These are phyloP conservation scores for Protomyctophum bolini DNA, from an alignment of 2,113 vertebrate genomes.

Conservation along the genomic window DNA sequence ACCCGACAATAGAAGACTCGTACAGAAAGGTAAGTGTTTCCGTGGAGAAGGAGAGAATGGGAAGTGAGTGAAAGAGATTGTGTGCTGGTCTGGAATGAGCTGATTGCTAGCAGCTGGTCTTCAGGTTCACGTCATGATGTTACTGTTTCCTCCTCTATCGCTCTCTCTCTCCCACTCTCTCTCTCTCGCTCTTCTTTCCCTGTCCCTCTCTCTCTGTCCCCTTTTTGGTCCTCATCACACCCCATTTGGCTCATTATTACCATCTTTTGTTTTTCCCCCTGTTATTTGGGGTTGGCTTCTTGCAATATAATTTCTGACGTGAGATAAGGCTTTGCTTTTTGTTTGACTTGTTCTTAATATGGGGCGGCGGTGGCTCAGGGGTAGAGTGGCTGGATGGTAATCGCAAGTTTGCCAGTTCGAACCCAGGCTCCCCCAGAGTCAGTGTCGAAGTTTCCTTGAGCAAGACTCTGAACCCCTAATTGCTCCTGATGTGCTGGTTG, in stretches of 20 bases:
- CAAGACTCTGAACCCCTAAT: too few species aligned
- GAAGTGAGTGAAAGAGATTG: neutral
- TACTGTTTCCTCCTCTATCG: conserved; percentile 12
- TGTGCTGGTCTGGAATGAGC: conserved; percentile 26
- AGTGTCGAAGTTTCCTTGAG: too few species aligned
- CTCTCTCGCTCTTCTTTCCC: neutral
- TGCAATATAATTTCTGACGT: conserved; percentile 11
- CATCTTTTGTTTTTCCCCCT: neutral
- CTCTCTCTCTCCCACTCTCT: conserved; percentile 6
- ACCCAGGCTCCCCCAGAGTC: too few species aligned
- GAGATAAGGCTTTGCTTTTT: conserved; percentile 18
- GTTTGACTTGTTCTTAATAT: conserved; percentile 15
- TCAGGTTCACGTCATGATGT: conserved; percentile 41
- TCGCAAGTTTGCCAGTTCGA: too few species aligned
- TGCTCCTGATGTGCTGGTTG: too few species aligned
- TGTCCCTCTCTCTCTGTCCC: neutral
- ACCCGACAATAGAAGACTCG: conserved; percentile 99
- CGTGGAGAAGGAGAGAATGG: neutral
- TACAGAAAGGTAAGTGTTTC: conserved; percentile 94
- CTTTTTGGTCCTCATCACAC: conserved; percentile 3
- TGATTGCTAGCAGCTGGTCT: conserved; percentile 62
- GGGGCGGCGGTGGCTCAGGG: too few species aligned
- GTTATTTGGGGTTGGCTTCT: neutral
- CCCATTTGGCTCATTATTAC: neutral
- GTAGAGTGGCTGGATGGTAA: too few species aligned